Evolutionary conservation across 2,888 invertebrate genomes (phyloP), one percentile per base, ranked within the genome.

Genomic region (Napeogenes sylphis): DNA sequence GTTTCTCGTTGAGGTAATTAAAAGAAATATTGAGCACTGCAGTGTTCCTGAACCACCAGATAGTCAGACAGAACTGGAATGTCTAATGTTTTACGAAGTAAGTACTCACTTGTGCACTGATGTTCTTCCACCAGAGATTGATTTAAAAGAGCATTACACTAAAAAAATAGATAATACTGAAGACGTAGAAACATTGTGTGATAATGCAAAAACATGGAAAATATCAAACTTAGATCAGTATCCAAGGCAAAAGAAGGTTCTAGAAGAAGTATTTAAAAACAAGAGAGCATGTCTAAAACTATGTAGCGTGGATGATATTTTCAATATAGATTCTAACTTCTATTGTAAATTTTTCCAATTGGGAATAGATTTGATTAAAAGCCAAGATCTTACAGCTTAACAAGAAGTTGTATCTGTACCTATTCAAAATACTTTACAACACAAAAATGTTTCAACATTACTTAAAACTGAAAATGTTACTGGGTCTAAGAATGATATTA

Each of bases 301-400:
- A 4, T 90, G 90, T 73, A 78, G 79, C 4, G 73, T 70, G 2
- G 72, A 70, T 3, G 80, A 81, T 10, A 35, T 82, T 6, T 21
- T 72, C 0, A 78, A 76, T 65, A 74, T 73, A 8, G 82, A 85
- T 14, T 77, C 80, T 0, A 87, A 84, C 59, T 83, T 74, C 63
- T 85, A 73, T 64, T 90, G 90, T 71, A 89, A 86, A 73, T 90
- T 86, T 71, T 90, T 75, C 65, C 82, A 84, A 66, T 87, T 82
- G 84, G 87, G 87, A 13, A 68, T 70, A 14, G 78, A 79, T 32
- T 65, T 78, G 55, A 70, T 87, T 47, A 62, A 47, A 38, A 66
- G 68, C 56, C 51, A 58, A 14, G 66, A 58, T 35, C 47, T 70
- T 38, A 55, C 62, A 62, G 21, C 42, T 69, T 70, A 59, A 69